Conservation (phyloP, 2,113 vertebrate genomes). For the Crotophaga sulcirostris region DNA sequence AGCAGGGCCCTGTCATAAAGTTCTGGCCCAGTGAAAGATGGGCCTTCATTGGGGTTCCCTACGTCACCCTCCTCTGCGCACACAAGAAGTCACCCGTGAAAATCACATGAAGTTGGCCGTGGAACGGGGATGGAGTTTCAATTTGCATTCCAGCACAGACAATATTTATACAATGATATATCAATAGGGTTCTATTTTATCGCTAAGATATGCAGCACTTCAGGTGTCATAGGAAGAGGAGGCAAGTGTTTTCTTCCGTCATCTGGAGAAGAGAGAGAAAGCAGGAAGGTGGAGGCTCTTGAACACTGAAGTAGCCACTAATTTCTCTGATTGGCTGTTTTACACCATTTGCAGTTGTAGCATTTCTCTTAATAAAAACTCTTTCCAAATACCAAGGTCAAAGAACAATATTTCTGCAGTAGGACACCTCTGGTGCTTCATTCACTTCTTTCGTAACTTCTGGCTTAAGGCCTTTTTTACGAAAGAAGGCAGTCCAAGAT, state of each 20-base stretch:
- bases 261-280: not conserved
- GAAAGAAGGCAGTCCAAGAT: not conserved
- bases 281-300: not conserved
- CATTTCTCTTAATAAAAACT: not conserved
- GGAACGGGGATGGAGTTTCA: not conserved
- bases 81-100: slow-evolving; percentile 88
- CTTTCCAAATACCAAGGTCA: not conserved
- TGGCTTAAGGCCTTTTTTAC: not conserved
- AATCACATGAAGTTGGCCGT: slow-evolving; percentile 82
- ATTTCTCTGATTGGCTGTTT: not conserved
- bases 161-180: not conserved
- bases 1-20: slow-evolving; percentile 93
- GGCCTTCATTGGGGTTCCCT: slow-evolving; percentile 96
- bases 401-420: not conserved
- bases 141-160: not conserved
- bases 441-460: not conserved
- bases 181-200: not conserved
- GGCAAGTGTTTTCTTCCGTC: not conserved
- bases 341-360: not conserved
- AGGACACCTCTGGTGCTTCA: not conserved
- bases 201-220: not conserved
- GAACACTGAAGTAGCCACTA: not conserved
- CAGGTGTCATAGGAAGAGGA: not conserved
- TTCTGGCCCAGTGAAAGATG: slow-evolving; percentile 99
- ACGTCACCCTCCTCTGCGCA: slow-evolving; percentile 90